A percentile compares a stretch with the other conserved stretches of the same genome.
These are phyloP conservation scores for Tubulanus polymorphus DNA, from an alignment of 2,888 invertebrate genomes.

Conservation along the genomic window DNA sequence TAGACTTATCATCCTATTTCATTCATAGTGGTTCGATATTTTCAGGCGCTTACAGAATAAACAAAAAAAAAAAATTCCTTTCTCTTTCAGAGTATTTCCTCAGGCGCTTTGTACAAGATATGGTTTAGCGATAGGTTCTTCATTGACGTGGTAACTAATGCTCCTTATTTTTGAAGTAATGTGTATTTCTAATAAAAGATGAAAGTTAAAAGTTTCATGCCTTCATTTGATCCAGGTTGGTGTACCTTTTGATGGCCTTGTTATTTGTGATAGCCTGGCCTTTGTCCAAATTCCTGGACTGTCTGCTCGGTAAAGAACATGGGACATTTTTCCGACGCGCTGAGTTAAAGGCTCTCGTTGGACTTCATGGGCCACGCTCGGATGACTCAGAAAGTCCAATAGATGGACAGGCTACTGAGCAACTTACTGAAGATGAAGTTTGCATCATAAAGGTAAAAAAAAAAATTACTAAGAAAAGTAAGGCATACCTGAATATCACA, in stretches of 20 bases:
- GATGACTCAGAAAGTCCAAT: slow-evolving; percentile 8
- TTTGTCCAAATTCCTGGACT: slow-evolving; percentile 49
- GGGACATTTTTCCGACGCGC: slow-evolving; percentile 45
- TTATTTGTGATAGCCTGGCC: slow-evolving; percentile 48
- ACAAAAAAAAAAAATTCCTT: background rate
- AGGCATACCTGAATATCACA: background rate
- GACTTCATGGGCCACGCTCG: slow-evolving; percentile 37
- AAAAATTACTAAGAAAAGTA: background rate
- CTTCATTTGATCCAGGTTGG: slow-evolving; percentile 30
- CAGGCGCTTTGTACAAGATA: slow-evolving; percentile 50
- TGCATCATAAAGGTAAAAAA: slow-evolving; percentile 44
- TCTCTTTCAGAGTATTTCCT: slow-evolving; percentile 44
- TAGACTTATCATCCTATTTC: background rate
- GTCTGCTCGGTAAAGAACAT: slow-evolving; percentile 44
- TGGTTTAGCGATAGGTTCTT: slow-evolving; percentile 48
- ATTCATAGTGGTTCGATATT: background rate
- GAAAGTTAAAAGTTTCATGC: slow-evolving; percentile 10
- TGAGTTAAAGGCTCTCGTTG: slow-evolving; percentile 47
- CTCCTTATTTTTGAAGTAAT: background rate
- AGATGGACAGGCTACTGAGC: slow-evolving; percentile 14
- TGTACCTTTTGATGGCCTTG: slow-evolving; percentile 44
- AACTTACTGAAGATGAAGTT: slow-evolving; percentile 43
- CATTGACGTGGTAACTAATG: slow-evolving; percentile 44
- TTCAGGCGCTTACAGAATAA: background rate
- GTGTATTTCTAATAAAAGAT: background rate